Base-by-base conservation (phyloP, 2,888 invertebrate genomes). In the Argyresthia albistria region DNA sequence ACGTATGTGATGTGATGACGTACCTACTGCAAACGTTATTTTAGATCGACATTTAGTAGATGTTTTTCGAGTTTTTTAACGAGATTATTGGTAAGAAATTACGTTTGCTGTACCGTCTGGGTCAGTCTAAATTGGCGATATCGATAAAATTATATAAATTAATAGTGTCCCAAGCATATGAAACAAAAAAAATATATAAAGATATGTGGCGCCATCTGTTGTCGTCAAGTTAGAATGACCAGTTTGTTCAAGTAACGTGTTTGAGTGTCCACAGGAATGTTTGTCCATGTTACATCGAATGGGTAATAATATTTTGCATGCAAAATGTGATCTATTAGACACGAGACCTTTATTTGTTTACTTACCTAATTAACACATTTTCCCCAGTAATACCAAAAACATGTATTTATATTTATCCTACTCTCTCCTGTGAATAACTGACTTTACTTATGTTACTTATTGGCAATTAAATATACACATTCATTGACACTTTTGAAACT, bases 211-310 rank as follows among this genome's bases (percentile, higher is more conserved):
- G n/a, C 39, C n/a, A 39, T 39, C 39, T 9, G n/a, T 9, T 39
- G 4, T 9, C 39, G 39, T 39, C 50, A 14, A 42, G n/a, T 43
- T 50, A 50, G 50, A 50, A 12, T 42, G 50, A 50, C 43, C 50
- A 43, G 11, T 50, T 39, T 50, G 15, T 16, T 42, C 11, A 35
- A 46, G 8, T 37, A 46, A 35, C 25, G 73, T 80, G 76, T 80
- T 78, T 76, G 74, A 73, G 77, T 83, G 81, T 79, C 73, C 78
- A 78, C 83, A 76, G 80, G 80, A 82, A 82, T 86, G 83, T 76
- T 71, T 84, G 80, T 82, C 80, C 67, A 75, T 78, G 73, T 80
- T 73, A 37, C 35, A 35, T 70, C 76, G 79, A 79, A 80, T 83
- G 82, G 73, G 70, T 72, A 73, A 74, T 72, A 73, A 74, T 64